Base-by-base conservation (phyloP, 2,797 vertebrate genomes). In the Rhynchotus rufescens region DNA sequence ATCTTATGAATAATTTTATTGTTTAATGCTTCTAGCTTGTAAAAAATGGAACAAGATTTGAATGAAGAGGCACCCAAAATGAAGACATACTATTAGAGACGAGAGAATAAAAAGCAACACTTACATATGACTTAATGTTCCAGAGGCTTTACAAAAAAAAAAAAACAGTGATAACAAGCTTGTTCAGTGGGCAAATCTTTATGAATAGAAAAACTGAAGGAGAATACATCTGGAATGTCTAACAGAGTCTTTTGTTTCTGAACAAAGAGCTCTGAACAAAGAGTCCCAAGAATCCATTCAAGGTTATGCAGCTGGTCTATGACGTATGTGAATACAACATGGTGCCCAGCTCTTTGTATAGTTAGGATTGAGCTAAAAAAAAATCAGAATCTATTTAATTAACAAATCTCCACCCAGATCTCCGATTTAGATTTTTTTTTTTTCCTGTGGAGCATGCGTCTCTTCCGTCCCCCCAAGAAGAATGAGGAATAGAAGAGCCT, bases 121-220 rank as follows among this genome's bases (percentile, higher is more conserved):
- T 45, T 81, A 45, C 23, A 89, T 91, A 86, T n/a, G 15, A 81
- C 22, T 89, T 86, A 84, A 80, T 88, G 56, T 77, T 84, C n/a
- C 40, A 30, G 84, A 84, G 15, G 19, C 10, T 74, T 75, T 5
- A 36, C n/a, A 7, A 52, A 68, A 84, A 89, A 89, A 88, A 77
- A 89, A 88, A 77, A 14, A 42, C 21, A 40, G 12, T 71, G 38
- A 38, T 57, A 32, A 52, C 62, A 78, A 57, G 42, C 61, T 71
- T 49, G 36, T 68, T 83, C 67, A 82, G 19, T 6, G 90, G 65
- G 36, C 23, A 79, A 2, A 0, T 44, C 49, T 47, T 83, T 61
- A 45, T 11, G 60, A 32, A 16, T 42, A 49, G 25, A 86, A 79
- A 47, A 66, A 45, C 3, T 23, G 52, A 82, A 86, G 22, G 15